Percentiles rank a stretch among this genome's conserved stretches.
Evolutionary conservation across 2,888 invertebrate species (phyloP).

Genomic region (Lycophotia porphyrea): DNA sequence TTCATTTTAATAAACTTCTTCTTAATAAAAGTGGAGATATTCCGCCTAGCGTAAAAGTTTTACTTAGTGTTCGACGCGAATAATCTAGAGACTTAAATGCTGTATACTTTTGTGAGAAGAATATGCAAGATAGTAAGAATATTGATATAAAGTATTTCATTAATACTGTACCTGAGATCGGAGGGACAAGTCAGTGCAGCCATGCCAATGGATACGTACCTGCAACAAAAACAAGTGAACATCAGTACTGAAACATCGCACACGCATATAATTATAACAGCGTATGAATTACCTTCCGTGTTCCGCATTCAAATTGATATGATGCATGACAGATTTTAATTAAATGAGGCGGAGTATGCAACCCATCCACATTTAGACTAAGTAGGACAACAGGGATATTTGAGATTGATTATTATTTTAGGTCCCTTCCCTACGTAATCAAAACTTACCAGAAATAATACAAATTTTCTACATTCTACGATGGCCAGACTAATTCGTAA

Average conservation of each 20-base stretch:
- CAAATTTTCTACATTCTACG: background rate
- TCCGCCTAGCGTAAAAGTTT: slow-evolving; percentile 43
- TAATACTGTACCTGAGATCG: slow-evolving; percentile 58
- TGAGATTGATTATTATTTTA: background rate
- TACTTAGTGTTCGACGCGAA: slow-evolving; percentile 13
- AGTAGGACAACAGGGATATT: background rate
- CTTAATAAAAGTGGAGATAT: slow-evolving; percentile 38
- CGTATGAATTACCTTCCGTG: slow-evolving; percentile 51
- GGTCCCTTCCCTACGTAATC: background rate
- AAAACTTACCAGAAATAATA: background rate
- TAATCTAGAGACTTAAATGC: slow-evolving; percentile 19
- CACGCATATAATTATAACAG: slow-evolving; percentile 45
- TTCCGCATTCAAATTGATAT: slow-evolving; percentile 57
- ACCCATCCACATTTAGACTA: background rate
- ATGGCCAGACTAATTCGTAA: background rate
- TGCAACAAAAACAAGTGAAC: slow-evolving; percentile 71
- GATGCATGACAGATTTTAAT: slow-evolving; percentile 47
- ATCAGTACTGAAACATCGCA: slow-evolving; percentile 51
- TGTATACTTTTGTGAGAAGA: slow-evolving; percentile 17
- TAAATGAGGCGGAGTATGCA: slow-evolving; percentile 28
- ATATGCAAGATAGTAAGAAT: slow-evolving; percentile 12
- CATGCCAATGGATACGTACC: slow-evolving; percentile 74
- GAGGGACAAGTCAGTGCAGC: slow-evolving; percentile 54
- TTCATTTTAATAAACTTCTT: slow-evolving; percentile 52
- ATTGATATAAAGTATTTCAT: slow-evolving; percentile 19